These are phyloP conservation scores for Nylanderia fulva DNA, from an alignment of 1,140 invertebrate species.

Conservation along the genomic window DNA sequence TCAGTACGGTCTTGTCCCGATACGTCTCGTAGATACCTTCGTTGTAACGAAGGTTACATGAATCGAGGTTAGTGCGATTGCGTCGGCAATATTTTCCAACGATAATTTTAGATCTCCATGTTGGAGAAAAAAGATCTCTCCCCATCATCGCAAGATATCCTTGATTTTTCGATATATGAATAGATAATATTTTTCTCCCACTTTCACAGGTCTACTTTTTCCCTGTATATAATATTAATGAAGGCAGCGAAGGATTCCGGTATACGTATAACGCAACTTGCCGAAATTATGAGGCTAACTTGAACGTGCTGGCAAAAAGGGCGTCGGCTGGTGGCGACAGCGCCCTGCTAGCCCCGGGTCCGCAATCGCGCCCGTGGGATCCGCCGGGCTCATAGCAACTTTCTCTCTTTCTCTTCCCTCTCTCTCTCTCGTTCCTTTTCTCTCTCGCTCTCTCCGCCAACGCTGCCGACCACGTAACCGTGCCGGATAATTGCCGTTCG, in stretches of 20 bases:
- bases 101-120: background rate
- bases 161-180: background rate
- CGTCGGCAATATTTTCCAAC: background rate
- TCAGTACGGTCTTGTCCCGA: no score
- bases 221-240: background rate
- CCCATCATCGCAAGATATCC: no score
- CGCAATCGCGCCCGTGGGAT: constrained; percentile 69
- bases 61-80: constrained; percentile 36
- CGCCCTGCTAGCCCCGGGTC: constrained; percentile 60
- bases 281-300: constrained; percentile 59
- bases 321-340: constrained; percentile 70
- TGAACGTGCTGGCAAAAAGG: constrained; percentile 62
- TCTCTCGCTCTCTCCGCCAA: constrained; percentile 27
- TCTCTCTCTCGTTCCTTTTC: constrained; percentile 3
- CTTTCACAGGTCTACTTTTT: background rate
- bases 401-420: constrained; percentile 32
- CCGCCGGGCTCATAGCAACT: constrained; percentile 57
- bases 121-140: no score
- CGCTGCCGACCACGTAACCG: constrained; percentile 60
- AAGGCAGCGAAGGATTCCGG: background rate
- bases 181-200: background rate
- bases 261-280: background rate
- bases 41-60: background rate
- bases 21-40: background rate
- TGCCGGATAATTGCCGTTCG: constrained; percentile 68